Evolutionary conservation across 1,140 invertebrate genomes (phyloP).

Genomic region (Microplitis demolitor): DNA sequence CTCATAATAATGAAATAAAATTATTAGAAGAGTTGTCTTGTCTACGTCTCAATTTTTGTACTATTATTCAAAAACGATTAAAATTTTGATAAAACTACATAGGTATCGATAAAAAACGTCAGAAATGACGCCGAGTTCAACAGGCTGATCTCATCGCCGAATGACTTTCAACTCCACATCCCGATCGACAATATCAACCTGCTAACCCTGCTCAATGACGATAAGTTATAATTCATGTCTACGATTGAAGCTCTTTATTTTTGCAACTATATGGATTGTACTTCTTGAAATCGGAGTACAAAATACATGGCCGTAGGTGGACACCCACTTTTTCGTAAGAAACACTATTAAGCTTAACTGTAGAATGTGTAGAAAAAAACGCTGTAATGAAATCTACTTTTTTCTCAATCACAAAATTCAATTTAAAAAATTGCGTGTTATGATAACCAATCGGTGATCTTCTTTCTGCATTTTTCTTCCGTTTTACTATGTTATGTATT

Average conservation of each 20-base stretch:
- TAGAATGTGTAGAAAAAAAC: too few relatives aligned
- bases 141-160: slow-evolving; percentile 74
- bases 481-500: not conserved
- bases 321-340: too few relatives aligned
- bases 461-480: not conserved
- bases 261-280: too few relatives aligned
- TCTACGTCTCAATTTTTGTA: too few relatives aligned
- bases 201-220: slow-evolving; percentile 59
- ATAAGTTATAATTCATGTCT: not conserved
- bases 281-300: too few relatives aligned
- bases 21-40: too few relatives aligned
- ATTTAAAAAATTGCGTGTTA: not conserved
- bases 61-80: not conserved
- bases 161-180: slow-evolving; percentile 64
- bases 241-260: not conserved
- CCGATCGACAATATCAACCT: slow-evolving; percentile 69
- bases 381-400: not conserved
- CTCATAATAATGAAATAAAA: too few relatives aligned
- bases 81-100: not conserved
- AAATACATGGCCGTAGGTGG: too few relatives aligned
- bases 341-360: too few relatives aligned
- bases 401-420: not conserved
- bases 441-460: too few relatives aligned
- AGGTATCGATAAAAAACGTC: too few relatives aligned
- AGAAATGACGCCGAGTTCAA: slow-evolving; percentile 62